A percentile compares a stretch with the other conserved stretches of the same genome.
phyloP scores from a whole-genome alignment of 2,888 invertebrate genomes.

The Tipula unca region DNA sequence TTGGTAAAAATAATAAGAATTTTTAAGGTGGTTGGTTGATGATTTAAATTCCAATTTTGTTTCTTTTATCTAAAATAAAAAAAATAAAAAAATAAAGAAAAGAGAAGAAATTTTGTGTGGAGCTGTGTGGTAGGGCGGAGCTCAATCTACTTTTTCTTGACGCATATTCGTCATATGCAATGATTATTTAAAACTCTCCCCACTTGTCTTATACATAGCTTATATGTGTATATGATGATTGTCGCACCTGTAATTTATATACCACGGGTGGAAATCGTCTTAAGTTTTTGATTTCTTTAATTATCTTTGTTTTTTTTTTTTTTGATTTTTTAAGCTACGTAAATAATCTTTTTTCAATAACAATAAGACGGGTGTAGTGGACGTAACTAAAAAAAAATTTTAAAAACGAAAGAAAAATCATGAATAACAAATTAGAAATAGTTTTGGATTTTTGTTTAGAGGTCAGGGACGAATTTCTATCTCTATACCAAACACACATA shows the following conservation, averaged over 20 bases:
- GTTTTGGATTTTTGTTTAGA: background rate
- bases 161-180: background rate
- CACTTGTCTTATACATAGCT: background rate
- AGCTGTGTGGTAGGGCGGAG: background rate
- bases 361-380: background rate
- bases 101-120: background rate
- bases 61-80: background rate
- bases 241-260: background rate
- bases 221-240: background rate
- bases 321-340: background rate
- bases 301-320: background rate
- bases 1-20: conserved; percentile 21
- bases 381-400: background rate
- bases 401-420: background rate
- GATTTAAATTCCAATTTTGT: background rate
- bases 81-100: background rate
- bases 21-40: conserved; percentile 2
- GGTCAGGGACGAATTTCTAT: background rate
- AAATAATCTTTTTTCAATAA: background rate
- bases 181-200: background rate
- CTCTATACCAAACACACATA: background rate
- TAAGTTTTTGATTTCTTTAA: background rate
- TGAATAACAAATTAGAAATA: background rate
- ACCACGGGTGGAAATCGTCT: background rate
- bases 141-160: background rate